phyloP scores from a whole-genome alignment of 2,888 invertebrate genomes.

The Aphidius colemani region DNA sequence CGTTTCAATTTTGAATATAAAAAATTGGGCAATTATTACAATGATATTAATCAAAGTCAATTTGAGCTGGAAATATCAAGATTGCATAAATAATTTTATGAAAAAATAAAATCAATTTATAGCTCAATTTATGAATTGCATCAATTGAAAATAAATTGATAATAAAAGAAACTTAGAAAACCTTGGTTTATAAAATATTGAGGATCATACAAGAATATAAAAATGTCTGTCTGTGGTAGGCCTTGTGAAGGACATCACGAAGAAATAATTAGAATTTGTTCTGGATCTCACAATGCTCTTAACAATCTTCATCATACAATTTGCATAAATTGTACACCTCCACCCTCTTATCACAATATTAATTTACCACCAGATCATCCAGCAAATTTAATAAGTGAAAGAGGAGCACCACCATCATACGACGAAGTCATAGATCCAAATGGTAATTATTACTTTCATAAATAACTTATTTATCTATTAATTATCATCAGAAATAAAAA shows the following conservation, averaged over 20 bases:
- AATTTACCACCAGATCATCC: slow-evolving; percentile 46
- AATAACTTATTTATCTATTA: slow-evolving; percentile 8
- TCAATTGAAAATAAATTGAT: too few relatives aligned
- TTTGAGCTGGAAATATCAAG: too few relatives aligned
- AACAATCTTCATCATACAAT: too few relatives aligned
- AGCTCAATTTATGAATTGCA: too few relatives aligned
- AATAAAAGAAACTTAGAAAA: too few relatives aligned
- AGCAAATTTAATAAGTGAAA: slow-evolving; percentile 45
- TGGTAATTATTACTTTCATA: slow-evolving; percentile 54
- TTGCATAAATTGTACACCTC: slow-evolving; percentile 45
- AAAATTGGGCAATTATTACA: too few relatives aligned
- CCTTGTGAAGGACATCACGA: slow-evolving; percentile 34
- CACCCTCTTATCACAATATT: slow-evolving; percentile 50
- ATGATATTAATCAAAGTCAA: too few relatives aligned
- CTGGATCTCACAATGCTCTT: slow-evolving; percentile 30
- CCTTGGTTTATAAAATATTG: too few relatives aligned
- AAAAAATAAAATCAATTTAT: not conserved
- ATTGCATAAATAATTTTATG: not conserved
- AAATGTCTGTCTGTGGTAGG: not conserved
- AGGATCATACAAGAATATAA: not conserved
- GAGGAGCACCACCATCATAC: slow-evolving; percentile 67
- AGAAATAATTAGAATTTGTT: slow-evolving; percentile 37
- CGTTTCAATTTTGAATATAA: too few relatives aligned
- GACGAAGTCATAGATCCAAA: slow-evolving; percentile 69
- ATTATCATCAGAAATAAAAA: not conserved